Evolutionary conservation across 2,113 vertebrate species (phyloP), one percentile per base, ranked within the genome.

Genomic region (Rhipidura dahli): DNA sequence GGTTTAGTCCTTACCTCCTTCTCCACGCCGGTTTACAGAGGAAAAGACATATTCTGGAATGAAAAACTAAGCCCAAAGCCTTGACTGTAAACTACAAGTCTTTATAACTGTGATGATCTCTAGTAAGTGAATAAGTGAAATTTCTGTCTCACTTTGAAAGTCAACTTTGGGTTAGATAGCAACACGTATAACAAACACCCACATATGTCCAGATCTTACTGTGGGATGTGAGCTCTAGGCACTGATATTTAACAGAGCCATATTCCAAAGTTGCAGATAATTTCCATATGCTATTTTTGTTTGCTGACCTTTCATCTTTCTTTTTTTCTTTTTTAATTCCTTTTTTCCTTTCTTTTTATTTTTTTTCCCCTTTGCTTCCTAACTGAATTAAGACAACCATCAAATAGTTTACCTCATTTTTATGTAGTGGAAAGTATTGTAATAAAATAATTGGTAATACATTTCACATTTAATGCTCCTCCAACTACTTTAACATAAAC

Each of bases 171-270:
- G 35, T 51, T 89, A 73, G 39, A 78, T 54, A 83, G 56, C 64
- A 92, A 75, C 30, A 83, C 59, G 59, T 59, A 63, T 79, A 87
- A 90, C 45, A 66, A 91, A 80, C 60, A 66, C 72, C 51, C 40
- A 94, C 83, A 45, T 66, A 73, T 57, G 70, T 86, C 83, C 83
- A 90, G 51, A 91, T 80, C 83, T 81, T 83, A 81, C 68, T 37
- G 64, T 66, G 65, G 60, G 71, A 73, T 78, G 39, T 63, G 83
- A 91, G 60, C 22, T 89, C 44, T 75, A 89, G 60, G 59, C 64
- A 70, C 51, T 89, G 83, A 82, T 94, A 94, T 91, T 97, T 97
- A 90, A 70, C 42, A 84, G 63, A 84, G 18, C 5, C 10, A 51
- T 80, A 78, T 87, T 90, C 76, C 33, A 91, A 75, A 79, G 28